phyloP scores from a whole-genome alignment of 2,888 invertebrate genomes.

The Brachyptera risi region DNA sequence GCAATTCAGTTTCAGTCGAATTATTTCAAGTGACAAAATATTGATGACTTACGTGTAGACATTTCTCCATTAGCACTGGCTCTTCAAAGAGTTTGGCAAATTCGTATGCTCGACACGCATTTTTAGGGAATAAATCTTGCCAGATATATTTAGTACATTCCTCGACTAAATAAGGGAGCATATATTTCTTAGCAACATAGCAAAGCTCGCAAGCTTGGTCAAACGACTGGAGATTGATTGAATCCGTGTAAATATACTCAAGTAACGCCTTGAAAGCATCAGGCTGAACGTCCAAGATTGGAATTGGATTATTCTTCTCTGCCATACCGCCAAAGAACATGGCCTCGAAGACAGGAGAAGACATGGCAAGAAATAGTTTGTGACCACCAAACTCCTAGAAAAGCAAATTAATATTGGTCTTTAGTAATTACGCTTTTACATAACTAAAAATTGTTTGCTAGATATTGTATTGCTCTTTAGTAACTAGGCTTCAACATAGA shows the following conservation, averaged over 20 bases:
- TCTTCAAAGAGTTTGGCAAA: slow-evolving; percentile 84
- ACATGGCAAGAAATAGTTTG: slow-evolving; percentile 78
- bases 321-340: slow-evolving; percentile 85
- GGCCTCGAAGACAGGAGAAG: slow-evolving; percentile 82
- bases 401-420: no score
- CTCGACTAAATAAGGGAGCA: slow-evolving; percentile 77
- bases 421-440: no score
- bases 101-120: slow-evolving; percentile 81
- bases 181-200: slow-evolving; percentile 84
- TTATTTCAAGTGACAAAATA: no score
- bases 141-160: slow-evolving; percentile 81
- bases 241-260: slow-evolving; percentile 81
- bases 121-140: slow-evolving; percentile 72
- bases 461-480: no score
- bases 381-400: slow-evolving; percentile 65
- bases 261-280: slow-evolving; percentile 79
- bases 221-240: slow-evolving; percentile 73
- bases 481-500: no score
- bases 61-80: slow-evolving; percentile 73
- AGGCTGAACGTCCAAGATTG: slow-evolving; percentile 78
- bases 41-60: slow-evolving; percentile 65
- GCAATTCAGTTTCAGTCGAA: no score
- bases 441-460: no score
- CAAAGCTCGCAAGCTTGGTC: slow-evolving; percentile 84
- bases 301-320: slow-evolving; percentile 70